These are phyloP conservation scores for Phainopepla nitens DNA, from an alignment of 2,113 vertebrate genomes.

Conservation along the genomic window DNA sequence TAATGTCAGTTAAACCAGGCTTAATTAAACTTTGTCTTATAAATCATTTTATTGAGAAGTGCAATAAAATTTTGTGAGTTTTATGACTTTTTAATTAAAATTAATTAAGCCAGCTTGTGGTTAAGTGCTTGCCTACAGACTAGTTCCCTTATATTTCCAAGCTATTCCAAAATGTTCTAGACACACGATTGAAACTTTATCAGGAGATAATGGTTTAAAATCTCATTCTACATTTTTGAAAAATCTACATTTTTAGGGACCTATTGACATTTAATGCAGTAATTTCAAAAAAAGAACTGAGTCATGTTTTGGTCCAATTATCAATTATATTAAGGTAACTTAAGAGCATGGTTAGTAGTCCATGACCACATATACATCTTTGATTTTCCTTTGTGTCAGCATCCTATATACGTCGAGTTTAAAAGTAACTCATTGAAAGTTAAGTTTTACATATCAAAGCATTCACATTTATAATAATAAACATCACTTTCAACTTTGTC, in stretches of 20 bases:
- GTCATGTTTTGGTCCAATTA: background rate
- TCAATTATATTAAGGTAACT: background rate
- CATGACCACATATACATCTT: background rate
- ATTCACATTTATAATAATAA: background rate
- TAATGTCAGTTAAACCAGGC: background rate
- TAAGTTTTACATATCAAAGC: background rate
- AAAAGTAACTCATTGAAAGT: background rate
- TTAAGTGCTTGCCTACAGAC: background rate
- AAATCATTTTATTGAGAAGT: background rate
- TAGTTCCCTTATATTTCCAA: background rate
- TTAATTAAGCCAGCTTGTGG: background rate
- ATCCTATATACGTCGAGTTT: background rate
- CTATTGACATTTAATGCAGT: background rate
- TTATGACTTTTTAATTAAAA: conserved; percentile 29
- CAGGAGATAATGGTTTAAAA: background rate
- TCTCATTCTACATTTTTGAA: background rate
- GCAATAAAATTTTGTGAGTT: background rate
- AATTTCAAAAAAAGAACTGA: background rate
- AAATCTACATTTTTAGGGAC: background rate
- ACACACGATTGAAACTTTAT: background rate
- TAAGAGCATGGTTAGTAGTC: background rate
- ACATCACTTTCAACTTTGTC: background rate
- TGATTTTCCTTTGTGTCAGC: background rate
- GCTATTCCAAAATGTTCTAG: background rate
- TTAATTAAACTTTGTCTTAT: conserved; percentile 14